Evolutionary conservation across 2,888 invertebrate species (phyloP).

Genomic region (Drosophila pseudotakahashii): DNA sequence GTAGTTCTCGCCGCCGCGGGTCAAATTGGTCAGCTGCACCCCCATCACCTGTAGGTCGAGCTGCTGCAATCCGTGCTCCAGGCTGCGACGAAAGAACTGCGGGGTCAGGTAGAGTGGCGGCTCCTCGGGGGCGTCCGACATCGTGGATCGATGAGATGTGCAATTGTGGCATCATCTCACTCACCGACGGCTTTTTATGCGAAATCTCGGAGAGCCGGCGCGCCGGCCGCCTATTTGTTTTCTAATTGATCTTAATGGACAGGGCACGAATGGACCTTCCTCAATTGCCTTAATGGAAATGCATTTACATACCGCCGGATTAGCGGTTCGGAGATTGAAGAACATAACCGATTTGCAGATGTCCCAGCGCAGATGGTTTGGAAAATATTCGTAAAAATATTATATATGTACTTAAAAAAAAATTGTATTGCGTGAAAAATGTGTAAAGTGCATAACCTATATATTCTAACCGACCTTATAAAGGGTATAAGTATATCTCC

Average conservation of each 20-base stretch:
- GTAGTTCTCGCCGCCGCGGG: conserved; percentile 82
- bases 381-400: not conserved
- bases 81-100: conserved; percentile 72
- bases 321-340: conserved; percentile 59
- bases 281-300: conserved; percentile 63
- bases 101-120: conserved; percentile 66
- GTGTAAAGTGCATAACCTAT: too few relatives aligned
- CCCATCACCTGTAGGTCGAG: conserved; percentile 70
- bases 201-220: conserved; percentile 41
- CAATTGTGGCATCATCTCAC: conserved; percentile 9
- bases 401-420: not conserved
- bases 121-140: conserved; percentile 53
- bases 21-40: conserved; percentile 66
- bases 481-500: not conserved
- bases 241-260: conserved; percentile 66
- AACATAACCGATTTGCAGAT: conserved; percentile 4
- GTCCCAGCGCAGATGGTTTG: not conserved
- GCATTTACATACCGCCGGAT: conserved; percentile 53
- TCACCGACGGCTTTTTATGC: conserved; percentile 51
- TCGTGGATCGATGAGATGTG: conserved; percentile 33
- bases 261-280: conserved; percentile 33
- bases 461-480: not conserved
- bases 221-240: conserved; percentile 29
- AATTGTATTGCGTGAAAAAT: not conserved
- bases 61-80: conserved; percentile 79